Evolutionary conservation across 2,888 invertebrate species (phyloP).

Genomic region (Rhagonycha fulva): DNA sequence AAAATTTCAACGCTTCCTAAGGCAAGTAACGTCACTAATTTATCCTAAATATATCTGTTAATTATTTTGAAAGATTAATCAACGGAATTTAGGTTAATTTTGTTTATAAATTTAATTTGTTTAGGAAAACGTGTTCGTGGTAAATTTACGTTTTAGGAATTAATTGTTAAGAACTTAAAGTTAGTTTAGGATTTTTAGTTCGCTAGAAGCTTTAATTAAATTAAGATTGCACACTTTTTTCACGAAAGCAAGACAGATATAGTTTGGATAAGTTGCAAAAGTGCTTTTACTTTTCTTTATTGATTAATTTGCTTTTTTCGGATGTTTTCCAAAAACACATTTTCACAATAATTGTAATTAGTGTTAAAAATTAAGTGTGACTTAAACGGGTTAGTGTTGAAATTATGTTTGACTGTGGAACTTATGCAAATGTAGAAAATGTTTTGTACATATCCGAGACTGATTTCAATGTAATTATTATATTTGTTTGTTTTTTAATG

Average conservation of each 20-base stretch:
- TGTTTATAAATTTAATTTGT: neutral
- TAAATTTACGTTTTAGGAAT: neutral
- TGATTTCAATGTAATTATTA: slow-evolving; percentile 29
- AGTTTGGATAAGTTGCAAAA: neutral
- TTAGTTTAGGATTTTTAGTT: neutral
- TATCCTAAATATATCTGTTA: neutral
- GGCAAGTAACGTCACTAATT: no score
- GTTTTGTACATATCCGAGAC: slow-evolving; percentile 28
- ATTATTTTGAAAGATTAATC: neutral
- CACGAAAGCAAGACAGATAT: neutral
- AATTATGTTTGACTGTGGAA: slow-evolving; percentile 13
- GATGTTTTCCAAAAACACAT: neutral
- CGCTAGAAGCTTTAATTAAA: neutral
- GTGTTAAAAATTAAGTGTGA: slow-evolving; percentile 10
- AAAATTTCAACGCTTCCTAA: neutral
- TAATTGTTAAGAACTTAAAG: neutral
- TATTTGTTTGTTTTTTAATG: slow-evolving; percentile 22
- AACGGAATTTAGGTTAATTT: neutral
- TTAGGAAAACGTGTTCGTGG: neutral
- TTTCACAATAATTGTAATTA: slow-evolving; percentile 1
- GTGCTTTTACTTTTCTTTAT: neutral
- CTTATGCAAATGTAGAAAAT: slow-evolving; percentile 12
- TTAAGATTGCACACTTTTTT: neutral
- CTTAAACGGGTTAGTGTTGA: slow-evolving; percentile 18
- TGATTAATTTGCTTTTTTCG: neutral